Base-by-base conservation (phyloP, 2,888 invertebrate genomes). In the Drosophila kambysellisi region DNA sequence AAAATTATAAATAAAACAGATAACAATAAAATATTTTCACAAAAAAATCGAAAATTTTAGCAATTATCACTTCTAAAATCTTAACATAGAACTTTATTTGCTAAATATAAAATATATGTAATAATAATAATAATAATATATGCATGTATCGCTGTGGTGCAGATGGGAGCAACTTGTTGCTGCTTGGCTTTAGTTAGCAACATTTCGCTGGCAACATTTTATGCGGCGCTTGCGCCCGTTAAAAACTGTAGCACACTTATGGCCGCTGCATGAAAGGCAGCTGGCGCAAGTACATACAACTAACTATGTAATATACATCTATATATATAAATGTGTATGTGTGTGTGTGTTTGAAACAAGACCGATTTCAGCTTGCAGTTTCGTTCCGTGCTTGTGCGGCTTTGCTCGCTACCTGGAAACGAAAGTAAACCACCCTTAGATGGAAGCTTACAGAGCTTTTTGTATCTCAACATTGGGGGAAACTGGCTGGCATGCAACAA, bases 401-500 rank as follows among this genome's bases (percentile, higher is more conserved):
- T 46, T 15, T 25, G 46, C 29, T 25, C 53, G 58, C 48, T 57
- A 62, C 66, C 76, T 76, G 66, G 43, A 62, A 61, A 32, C 37
- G 37, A 54, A 53, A 67, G 43, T 5, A 69, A 74, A 76, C 76
- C 81, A 86, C 83, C 83, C 83, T 76, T 86, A 81, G 63, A 37
- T 39, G 52, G 48, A 54, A 72, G 72, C 76, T 67, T 60, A 39
- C 8, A 33, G 83, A 86, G 86, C 83, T 83, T 84, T 82, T 72
- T 87, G 86, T 88, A 60, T 85, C 83, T 74, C 88, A 86, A 86
- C 86, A 88, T 88, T 76, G 61, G 56, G 56, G 39, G 60, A 81
- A 81, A 25, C 46, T 81, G 65, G 70, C 75, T 61, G 80, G 85
- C 85, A 85, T 85, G 84, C 85, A 85, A 85, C 85, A 85, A 85